These are phyloP conservation scores for Phataginus tetradactyla DNA, from an alignment of 2,797 vertebrate genomes.

Conservation along the genomic window DNA sequence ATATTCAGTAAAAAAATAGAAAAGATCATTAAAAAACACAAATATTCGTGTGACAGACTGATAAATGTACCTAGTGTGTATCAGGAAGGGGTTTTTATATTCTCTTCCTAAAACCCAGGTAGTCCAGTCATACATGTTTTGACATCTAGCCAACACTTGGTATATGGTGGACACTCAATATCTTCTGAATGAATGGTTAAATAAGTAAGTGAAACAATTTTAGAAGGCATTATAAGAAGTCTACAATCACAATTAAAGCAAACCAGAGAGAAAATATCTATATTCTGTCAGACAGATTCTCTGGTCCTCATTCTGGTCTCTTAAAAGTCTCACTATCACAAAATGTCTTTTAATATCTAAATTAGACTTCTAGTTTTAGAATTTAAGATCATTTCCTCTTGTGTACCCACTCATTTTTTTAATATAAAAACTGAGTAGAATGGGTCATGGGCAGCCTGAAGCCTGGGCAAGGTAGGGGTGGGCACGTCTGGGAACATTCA, in stretches of 20 bases:
- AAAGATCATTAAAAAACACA: too few species aligned
- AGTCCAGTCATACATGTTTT: neutral
- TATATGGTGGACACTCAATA: neutral
- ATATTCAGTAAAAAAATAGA: too few species aligned
- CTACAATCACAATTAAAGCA: conserved; percentile 20
- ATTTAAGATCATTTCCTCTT: conserved; percentile 25
- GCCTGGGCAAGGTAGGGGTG: neutral
- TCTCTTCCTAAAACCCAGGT: neutral
- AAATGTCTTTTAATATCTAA: conserved; percentile 1
- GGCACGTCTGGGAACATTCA: neutral
- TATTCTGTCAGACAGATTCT: neutral
- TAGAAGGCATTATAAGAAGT: conserved; percentile 12
- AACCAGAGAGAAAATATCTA: neutral
- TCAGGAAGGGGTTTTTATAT: neutral
- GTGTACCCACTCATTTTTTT: neutral
- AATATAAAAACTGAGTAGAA: neutral
- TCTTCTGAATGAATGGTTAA: conserved; percentile 6
- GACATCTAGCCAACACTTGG: neutral
- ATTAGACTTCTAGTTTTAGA: conserved; percentile 15
- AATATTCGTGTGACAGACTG: neutral
- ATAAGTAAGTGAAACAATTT: neutral
- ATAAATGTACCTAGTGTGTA: neutral
- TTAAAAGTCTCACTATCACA: neutral
- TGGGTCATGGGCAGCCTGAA: neutral
- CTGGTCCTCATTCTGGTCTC: neutral